Conservation (phyloP, 2,113 vertebrate species). For the Colossoma macropomum region DNA sequence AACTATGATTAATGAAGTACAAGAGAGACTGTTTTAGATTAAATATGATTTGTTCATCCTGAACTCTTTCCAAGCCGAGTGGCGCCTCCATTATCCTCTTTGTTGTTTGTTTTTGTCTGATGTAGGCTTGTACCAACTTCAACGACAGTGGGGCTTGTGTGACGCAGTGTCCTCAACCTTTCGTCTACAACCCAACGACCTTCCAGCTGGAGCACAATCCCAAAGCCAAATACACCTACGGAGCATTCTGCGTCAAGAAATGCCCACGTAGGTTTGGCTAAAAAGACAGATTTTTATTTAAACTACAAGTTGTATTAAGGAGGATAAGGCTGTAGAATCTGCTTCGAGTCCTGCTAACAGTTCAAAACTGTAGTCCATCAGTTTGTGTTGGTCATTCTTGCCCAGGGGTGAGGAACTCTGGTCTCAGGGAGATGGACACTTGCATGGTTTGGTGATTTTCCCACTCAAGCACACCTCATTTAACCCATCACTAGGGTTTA, state of each 20-base stretch:
- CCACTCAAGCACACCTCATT: no score
- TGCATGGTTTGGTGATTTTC: no score
- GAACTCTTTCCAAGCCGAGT: neutral
- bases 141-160: slow-evolving; percentile 96
- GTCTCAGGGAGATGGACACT: no score
- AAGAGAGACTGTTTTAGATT: no score
- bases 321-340: no score
- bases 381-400: no score
- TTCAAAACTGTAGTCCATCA: no score
- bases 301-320: no score
- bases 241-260: slow-evolving; percentile 96
- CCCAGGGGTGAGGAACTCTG: no score
- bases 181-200: slow-evolving; percentile 94
- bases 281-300: no score
- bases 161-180: slow-evolving; percentile 94
- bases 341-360: no score
- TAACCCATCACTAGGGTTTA: no score
- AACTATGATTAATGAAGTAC: neutral
- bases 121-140: slow-evolving; percentile 96
- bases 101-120: slow-evolving; percentile 5
- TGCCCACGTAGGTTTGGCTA: slow-evolving; percentile 86
- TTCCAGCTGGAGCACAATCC: slow-evolving; percentile 95
- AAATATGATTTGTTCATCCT: neutral
- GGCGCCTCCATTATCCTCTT: neutral
- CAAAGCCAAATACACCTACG: slow-evolving; percentile 95